Conservation (phyloP, 2,113 vertebrate genomes). For the Tylochromis polylepis region DNA sequence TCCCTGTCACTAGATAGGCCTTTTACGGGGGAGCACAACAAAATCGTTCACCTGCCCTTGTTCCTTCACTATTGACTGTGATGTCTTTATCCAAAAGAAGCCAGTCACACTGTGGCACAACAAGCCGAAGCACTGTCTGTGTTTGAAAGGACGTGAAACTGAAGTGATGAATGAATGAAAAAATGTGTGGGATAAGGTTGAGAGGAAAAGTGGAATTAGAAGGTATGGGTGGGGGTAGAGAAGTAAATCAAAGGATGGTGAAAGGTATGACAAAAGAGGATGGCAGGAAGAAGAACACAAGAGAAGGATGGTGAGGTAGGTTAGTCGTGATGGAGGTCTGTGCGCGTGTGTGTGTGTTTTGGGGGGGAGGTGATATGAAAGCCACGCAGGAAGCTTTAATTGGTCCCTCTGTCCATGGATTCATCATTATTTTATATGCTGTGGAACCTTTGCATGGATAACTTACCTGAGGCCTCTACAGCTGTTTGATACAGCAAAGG, state of each 20-base stretch:
- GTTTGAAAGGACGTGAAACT: slow-evolving; percentile 15
- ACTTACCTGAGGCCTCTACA: slow-evolving; percentile 24
- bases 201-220: slow-evolving; percentile 18
- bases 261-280: slow-evolving; percentile 34
- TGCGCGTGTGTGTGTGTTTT: neutral
- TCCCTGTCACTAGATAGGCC: neutral
- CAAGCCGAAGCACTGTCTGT: slow-evolving; percentile 27
- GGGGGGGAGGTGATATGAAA: neutral
- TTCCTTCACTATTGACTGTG: slow-evolving; percentile 71
- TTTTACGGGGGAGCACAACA: slow-evolving; percentile 24
- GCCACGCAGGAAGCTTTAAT: slow-evolving; percentile 77
- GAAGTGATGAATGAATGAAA: neutral
- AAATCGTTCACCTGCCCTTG: slow-evolving; percentile 68
- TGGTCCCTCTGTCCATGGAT: slow-evolving; percentile 75
- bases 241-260: slow-evolving; percentile 27
- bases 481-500: slow-evolving; percentile 30
- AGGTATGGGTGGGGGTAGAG: neutral
- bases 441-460: slow-evolving; percentile 78
- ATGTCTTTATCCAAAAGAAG: slow-evolving; percentile 72
- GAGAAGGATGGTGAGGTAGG: neutral
- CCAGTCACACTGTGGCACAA: slow-evolving; percentile 71
- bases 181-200: neutral
- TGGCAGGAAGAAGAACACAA: slow-evolving; percentile 8
- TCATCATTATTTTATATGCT: slow-evolving; percentile 75
- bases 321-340: neutral